Conservation (phyloP, 2,888 invertebrate genomes). For the Cosmia pyralina region DNA sequence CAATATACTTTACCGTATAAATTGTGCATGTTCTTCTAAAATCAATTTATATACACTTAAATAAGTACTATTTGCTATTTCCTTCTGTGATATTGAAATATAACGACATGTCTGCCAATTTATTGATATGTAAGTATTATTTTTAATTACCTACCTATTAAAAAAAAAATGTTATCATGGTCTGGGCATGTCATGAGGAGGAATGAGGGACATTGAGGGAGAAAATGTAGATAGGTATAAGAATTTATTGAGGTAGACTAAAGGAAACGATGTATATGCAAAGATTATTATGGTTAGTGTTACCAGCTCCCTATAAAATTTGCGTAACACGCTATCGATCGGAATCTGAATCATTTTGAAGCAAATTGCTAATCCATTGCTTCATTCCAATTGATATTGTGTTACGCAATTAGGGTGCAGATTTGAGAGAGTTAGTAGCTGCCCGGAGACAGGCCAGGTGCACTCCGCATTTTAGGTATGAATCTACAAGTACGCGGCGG, state of each 20-base stretch:
- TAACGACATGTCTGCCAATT: not conserved
- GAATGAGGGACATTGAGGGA: not conserved
- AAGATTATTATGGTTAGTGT: not conserved
- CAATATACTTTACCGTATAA: conserved; percentile 8
- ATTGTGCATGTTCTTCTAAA: conserved; percentile 7
- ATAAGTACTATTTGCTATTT: not conserved
- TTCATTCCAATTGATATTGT: too few species aligned
- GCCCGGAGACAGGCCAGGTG: too few species aligned
- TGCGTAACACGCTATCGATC: too few species aligned
- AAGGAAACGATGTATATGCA: not conserved
- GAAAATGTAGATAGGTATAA: not conserved
- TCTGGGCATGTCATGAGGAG: not conserved
- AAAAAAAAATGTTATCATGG: too few species aligned
- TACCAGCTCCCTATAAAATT: not conserved
- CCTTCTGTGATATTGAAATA: not conserved
- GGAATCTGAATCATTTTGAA: too few species aligned
- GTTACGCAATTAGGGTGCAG: too few species aligned
- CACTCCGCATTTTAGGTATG: too few species aligned
- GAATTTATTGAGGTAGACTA: not conserved
- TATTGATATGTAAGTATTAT: conserved; percentile 28
- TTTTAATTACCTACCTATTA: not conserved
- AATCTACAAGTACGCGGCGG: too few species aligned
- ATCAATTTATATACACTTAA: conserved; percentile 18
- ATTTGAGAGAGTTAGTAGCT: too few species aligned
- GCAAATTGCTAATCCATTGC: too few species aligned